Base-by-base conservation (phyloP, 2,888 invertebrate genomes). In the Caenorhabditis afra region DNA sequence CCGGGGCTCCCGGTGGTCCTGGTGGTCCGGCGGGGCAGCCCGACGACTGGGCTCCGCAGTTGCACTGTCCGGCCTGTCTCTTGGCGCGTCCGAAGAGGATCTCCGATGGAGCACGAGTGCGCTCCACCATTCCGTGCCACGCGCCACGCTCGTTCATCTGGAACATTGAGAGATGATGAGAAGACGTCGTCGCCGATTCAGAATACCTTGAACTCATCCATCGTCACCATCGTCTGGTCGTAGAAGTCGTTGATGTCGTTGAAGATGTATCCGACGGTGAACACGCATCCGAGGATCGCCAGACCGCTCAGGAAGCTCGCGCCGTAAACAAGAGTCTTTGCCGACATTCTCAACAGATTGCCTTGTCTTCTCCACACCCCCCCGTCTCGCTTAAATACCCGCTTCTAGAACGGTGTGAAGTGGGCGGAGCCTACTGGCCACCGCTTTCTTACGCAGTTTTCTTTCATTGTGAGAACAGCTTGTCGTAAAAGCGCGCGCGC, bases 11-110 rank as follows among this genome's bases (percentile, higher is more conserved):
- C 57, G 79, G 81, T 55, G 85, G 82, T 77, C 85, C 85, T 68
- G 84, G 79, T 67, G 84, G 85, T 76, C 85, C 85, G 61, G 80
- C 81, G 55, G 84, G 81, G 79, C 85, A 84, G 55, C 70, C 76
- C 18, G 59, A 41, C 5, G 76, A 55, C 52, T 76, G 76, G 47
- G 67, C 57, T 55, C 76, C 76, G 41, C 76, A 76, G 70, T 76
- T 76, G 64, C 76, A 76, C 52, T 76, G 76, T 39, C 67, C 76
- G 11, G 66, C 57, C 45, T 64, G 64, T 58, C 76, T 67, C 76
- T 76, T 76, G 23, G 53, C 53, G 35, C 76, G 66, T 70, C 76
- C 76, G 62, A 76, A 76, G 35, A 76, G 52, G 64, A 62, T 50
- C 52, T 68, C 71, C 18, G 71, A 71, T 57, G 71, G 71, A 50